These are phyloP conservation scores for Hydropotes inermis DNA, from an alignment of 2,113 vertebrate genomes.

Conservation along the genomic window DNA sequence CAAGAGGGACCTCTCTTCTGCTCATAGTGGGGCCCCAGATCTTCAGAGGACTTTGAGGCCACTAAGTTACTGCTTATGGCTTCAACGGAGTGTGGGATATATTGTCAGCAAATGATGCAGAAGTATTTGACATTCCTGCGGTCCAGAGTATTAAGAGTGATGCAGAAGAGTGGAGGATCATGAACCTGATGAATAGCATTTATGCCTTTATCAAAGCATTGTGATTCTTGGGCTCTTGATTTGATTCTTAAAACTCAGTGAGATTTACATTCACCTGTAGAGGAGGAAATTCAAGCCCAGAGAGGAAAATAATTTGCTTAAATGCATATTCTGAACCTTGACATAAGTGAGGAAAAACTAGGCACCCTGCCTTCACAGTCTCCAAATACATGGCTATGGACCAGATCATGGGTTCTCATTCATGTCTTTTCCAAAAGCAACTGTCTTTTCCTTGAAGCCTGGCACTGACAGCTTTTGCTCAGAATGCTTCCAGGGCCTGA, in stretches of 20 bases:
- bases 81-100: slow-evolving; percentile 5
- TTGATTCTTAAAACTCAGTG: slow-evolving; percentile 15
- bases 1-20: not conserved
- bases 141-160: not conserved
- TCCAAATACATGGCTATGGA: not conserved
- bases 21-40: not conserved
- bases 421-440: not conserved
- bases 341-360: not conserved
- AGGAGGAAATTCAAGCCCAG: slow-evolving; percentile 10
- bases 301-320: slow-evolving; percentile 10
- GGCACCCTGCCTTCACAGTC: not conserved
- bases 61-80: not conserved
- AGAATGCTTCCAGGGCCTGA: not conserved
- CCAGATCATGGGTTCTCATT: not conserved
- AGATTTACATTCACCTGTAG: not conserved
- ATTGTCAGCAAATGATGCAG: not conserved
- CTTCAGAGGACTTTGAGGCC: not conserved
- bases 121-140: not conserved
- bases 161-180: not conserved
- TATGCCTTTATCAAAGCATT: not conserved
- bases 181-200: not conserved
- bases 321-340: not conserved
- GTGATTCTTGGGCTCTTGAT: not conserved
- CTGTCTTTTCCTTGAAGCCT: not conserved
- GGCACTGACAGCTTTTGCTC: not conserved